phyloP scores from a whole-genome alignment of 2,888 invertebrate genomes.

The Amblyjoppa fuscipennis region DNA sequence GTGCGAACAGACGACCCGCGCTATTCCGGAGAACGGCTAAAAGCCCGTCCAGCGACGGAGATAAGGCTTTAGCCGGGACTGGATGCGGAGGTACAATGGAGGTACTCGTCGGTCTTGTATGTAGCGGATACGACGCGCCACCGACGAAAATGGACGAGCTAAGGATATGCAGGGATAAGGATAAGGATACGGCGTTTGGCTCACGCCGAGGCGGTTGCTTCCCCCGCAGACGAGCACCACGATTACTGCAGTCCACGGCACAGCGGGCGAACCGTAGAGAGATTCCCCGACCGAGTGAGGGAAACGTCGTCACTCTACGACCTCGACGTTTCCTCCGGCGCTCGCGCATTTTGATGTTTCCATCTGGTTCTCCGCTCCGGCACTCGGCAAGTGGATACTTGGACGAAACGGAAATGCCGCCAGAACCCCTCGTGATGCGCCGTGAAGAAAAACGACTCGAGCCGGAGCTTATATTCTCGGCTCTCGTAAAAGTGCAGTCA shows the following conservation, averaged over 20 bases:
- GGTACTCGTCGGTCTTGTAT: slow-evolving; percentile 14
- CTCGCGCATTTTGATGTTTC: slow-evolving; percentile 19
- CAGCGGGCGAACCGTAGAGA: slow-evolving; percentile 12
- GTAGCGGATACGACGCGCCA: slow-evolving; percentile 32
- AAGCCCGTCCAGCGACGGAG: slow-evolving; percentile 41
- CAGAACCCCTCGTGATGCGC: background rate
- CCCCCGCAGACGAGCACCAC: slow-evolving; percentile 20
- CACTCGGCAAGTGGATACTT: slow-evolving; percentile 16
- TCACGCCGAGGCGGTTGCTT: slow-evolving; percentile 4
- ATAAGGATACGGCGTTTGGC: slow-evolving; percentile 17
- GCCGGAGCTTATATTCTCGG: background rate
- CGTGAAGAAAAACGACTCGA: background rate
- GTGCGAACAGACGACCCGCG: slow-evolving; percentile 6
- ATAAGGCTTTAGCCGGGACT: slow-evolving; percentile 44
- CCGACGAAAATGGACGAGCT: slow-evolving; percentile 48
- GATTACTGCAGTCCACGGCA: slow-evolving; percentile 9
- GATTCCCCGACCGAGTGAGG: background rate
- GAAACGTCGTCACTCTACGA: slow-evolving; percentile 14
- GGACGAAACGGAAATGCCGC: slow-evolving; percentile 1
- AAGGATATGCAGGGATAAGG: slow-evolving; percentile 52
- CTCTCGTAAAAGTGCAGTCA: background rate
- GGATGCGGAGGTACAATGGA: background rate
- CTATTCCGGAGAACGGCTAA: slow-evolving; percentile 21
- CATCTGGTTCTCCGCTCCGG: slow-evolving; percentile 16
- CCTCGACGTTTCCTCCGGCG: slow-evolving; percentile 4